Evolutionary conservation across 2,888 invertebrate species (phyloP).

Genomic region (Leptarthrus brevirostris): DNA sequence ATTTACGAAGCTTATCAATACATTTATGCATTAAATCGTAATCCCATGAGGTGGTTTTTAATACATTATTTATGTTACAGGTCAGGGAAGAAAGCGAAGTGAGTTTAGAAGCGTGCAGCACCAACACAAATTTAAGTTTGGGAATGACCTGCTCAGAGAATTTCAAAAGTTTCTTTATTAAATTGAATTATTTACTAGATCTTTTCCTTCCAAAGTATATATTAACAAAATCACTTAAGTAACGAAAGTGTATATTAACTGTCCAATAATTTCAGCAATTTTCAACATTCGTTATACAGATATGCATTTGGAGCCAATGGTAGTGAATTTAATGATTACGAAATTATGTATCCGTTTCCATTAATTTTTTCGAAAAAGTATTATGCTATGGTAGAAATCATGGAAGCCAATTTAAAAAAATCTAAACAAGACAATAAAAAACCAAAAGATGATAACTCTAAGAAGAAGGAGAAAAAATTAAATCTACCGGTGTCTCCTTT

Average conservation of each 20-base stretch:
- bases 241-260: neutral
- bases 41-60: too few relatives aligned
- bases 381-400: neutral
- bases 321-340: neutral
- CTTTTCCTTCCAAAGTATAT: slow-evolving; percentile 50
- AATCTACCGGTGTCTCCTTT: neutral
- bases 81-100: neutral
- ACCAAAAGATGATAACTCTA: neutral
- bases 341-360: neutral
- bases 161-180: neutral
- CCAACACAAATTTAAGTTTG: neutral
- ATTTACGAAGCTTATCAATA: too few relatives aligned
- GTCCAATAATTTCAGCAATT: slow-evolving; percentile 37
- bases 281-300: slow-evolving; percentile 35
- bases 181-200: slow-evolving; percentile 44
- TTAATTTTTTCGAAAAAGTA: neutral
- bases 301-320: slow-evolving; percentile 22
- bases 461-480: neutral
- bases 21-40: too few relatives aligned
- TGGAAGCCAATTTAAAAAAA: neutral
- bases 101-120: neutral
- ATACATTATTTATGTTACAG: too few relatives aligned
- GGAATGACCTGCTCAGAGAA: neutral
- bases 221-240: neutral
- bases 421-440: neutral